Evolutionary conservation across 2,888 invertebrate species (phyloP), one percentile per base, ranked within the genome.

Genomic region (Dasypogon diadema): DNA sequence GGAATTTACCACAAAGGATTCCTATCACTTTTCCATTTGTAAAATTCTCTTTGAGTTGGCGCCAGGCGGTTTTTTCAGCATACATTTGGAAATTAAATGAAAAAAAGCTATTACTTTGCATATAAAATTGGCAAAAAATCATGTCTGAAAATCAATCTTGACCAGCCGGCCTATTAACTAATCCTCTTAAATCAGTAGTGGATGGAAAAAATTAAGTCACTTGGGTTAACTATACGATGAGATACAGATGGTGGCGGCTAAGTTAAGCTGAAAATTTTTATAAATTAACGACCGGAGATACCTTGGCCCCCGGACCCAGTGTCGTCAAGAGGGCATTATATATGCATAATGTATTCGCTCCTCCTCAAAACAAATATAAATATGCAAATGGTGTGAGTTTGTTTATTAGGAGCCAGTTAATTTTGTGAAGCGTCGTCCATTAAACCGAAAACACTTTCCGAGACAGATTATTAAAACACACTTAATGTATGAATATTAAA

Each of bases 361-460:
- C 8, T 51, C 51, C 51, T 51, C 16, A 51, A 51, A 51, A 51
- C 51, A 51, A 51, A 51, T 51, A 51, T 51, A 51, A 51, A 51
- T 51, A 51, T 51, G 51, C 51, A 51, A 51, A 51, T 16, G 18
- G 51, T 51, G 51, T 51, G 18, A 51, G 6, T 51, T n/a, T 51
- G 51, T 51, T 51, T 51, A 51, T 1, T 51, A 51, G 51, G 51
- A 51, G 51, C 5, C 21, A n/a, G 51, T 16, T 16, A 16, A 51
- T 16, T 51, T 21, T 12, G 21, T 42, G 21, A 16, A 18, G 51
- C 51, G 18, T 51, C 51, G 51, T 51, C n/a, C 51, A 51, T 16
- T 51, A 51, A 16, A 51, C 5, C 6, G 51, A 21, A 51, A 51
- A 51, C 51, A 51, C 51, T 51, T 21, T 51, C 51, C 21, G 14